Conservation (phyloP, 2,888 invertebrate species). For the Deroplatys truncata region DNA sequence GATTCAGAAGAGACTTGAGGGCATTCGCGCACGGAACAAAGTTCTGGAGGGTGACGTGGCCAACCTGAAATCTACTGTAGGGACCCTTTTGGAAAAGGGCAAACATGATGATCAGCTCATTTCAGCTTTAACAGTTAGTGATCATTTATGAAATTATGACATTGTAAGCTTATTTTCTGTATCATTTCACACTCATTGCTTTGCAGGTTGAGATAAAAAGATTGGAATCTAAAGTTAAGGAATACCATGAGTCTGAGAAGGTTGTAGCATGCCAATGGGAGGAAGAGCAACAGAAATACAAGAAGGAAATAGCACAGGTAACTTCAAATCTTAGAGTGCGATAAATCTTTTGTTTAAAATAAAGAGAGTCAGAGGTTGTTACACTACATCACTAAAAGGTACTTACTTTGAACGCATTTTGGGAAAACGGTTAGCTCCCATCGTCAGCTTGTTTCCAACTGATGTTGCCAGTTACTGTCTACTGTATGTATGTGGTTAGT, state of each 20-base stretch:
- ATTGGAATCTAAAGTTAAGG: neutral
- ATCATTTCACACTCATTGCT: neutral
- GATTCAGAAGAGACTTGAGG: slow-evolving; percentile 52
- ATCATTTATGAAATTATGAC: neutral
- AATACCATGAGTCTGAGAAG: neutral
- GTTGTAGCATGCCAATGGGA: neutral
- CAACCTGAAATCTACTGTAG: slow-evolving; percentile 55
- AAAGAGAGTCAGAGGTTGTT: no score
- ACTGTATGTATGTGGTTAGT: no score
- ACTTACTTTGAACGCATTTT: no score
- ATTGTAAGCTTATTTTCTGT: neutral
- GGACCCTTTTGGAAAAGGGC: slow-evolving; percentile 58
- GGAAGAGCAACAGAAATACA: neutral
- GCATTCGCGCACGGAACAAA: slow-evolving; percentile 61
- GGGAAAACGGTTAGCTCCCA: no score
- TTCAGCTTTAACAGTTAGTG: slow-evolving; percentile 55
- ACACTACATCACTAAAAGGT: no score
- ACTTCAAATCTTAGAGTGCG: neutral
- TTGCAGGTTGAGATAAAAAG: neutral
- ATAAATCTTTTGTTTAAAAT: no score
- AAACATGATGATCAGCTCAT: slow-evolving; percentile 61
- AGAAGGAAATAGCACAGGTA: neutral
- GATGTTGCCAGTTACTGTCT: no score
- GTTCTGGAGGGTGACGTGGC: slow-evolving; percentile 63
- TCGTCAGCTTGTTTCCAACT: no score